Percentiles rank a stretch among this genome's conserved stretches.
phyloP scores from a whole-genome alignment of 2,888 invertebrate species.

The Apocheima hispidaria region DNA sequence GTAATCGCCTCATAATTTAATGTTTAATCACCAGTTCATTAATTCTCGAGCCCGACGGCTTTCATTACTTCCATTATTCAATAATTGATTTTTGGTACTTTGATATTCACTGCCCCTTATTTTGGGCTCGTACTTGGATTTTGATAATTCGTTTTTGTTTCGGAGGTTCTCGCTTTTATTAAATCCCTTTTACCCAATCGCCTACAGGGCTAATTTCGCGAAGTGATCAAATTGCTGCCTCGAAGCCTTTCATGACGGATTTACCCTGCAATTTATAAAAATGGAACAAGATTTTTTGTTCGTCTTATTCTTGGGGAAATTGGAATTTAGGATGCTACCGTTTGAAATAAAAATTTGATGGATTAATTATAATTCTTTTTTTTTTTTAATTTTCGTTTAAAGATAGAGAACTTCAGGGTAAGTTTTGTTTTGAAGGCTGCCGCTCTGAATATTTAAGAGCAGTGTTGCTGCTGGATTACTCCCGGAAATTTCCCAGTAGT shows the following conservation, averaged over 20 bases:
- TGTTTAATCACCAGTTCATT: slow-evolving; percentile 31
- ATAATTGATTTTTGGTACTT: slow-evolving; percentile 40
- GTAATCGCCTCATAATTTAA: slow-evolving; percentile 28
- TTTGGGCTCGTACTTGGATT: slow-evolving; percentile 20
- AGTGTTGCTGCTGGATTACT: too few relatives aligned
- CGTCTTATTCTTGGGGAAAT: slow-evolving; percentile 34
- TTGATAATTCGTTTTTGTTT: slow-evolving; percentile 41
- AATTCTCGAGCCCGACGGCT: slow-evolving; percentile 26
- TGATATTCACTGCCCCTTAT: slow-evolving; percentile 26
- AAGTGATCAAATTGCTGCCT: slow-evolving; percentile 63
- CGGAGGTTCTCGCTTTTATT: slow-evolving; percentile 28
- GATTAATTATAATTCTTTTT: too few relatives aligned
- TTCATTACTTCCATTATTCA: slow-evolving; percentile 40
- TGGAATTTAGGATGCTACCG: slow-evolving; percentile 26
- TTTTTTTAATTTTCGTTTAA: too few relatives aligned
- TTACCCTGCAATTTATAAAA: slow-evolving; percentile 48
- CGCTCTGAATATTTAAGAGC: too few relatives aligned
- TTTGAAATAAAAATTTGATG: slow-evolving; percentile 9
- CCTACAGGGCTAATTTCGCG: slow-evolving; percentile 62
- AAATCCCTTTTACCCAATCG: slow-evolving; percentile 50
- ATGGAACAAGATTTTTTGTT: slow-evolving; percentile 34
- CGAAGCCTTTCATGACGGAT: slow-evolving; percentile 54
- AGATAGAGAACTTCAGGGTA: too few relatives aligned
- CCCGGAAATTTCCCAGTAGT: too few relatives aligned
- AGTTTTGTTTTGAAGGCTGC: too few relatives aligned